Evolutionary conservation across 2,888 invertebrate species (phyloP).

Genomic region (Dicyrtoma fusca): DNA sequence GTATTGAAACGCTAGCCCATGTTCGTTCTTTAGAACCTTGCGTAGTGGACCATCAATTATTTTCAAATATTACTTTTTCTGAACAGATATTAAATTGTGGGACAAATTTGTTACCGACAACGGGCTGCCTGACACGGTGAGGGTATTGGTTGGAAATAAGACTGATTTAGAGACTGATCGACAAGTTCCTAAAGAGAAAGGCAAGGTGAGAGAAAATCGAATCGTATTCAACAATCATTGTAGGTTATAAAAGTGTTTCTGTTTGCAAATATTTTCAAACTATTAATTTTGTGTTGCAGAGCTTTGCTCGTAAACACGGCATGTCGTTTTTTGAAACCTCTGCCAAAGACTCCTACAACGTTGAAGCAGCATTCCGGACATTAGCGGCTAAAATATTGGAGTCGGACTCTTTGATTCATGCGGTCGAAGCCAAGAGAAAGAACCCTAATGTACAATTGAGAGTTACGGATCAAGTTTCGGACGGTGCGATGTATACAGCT

Average conservation of each 20-base stretch:
- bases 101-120: slow-evolving; percentile 47
- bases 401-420: slow-evolving; percentile 46
- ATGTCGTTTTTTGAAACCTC: slow-evolving; percentile 88
- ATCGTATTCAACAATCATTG: not conserved
- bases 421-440: slow-evolving; percentile 45
- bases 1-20: too few species aligned
- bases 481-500: slow-evolving; percentile 30
- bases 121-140: slow-evolving; percentile 44
- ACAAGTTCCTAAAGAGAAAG: slow-evolving; percentile 44
- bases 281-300: slow-evolving; percentile 17
- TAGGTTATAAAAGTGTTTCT: not conserved
- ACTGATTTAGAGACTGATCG: slow-evolving; percentile 47
- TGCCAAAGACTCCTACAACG: slow-evolving; percentile 87
- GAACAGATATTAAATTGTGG: slow-evolving; percentile 46
- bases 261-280: too few species aligned
- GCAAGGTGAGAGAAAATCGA: slow-evolving; percentile 41
- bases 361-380: slow-evolving; percentile 76
- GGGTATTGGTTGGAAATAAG: slow-evolving; percentile 52
- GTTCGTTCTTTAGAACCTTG: too few species aligned
- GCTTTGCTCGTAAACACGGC: slow-evolving; percentile 59
- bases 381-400: slow-evolving; percentile 52
- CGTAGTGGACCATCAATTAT: too few species aligned
- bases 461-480: slow-evolving; percentile 37
- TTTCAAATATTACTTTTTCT: too few species aligned
- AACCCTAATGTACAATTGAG: slow-evolving; percentile 45